A percentile compares a stretch with the other conserved stretches of the same genome.
phyloP scores from a whole-genome alignment of 2,797 vertebrate genomes.

The Poliocrania exsul region DNA sequence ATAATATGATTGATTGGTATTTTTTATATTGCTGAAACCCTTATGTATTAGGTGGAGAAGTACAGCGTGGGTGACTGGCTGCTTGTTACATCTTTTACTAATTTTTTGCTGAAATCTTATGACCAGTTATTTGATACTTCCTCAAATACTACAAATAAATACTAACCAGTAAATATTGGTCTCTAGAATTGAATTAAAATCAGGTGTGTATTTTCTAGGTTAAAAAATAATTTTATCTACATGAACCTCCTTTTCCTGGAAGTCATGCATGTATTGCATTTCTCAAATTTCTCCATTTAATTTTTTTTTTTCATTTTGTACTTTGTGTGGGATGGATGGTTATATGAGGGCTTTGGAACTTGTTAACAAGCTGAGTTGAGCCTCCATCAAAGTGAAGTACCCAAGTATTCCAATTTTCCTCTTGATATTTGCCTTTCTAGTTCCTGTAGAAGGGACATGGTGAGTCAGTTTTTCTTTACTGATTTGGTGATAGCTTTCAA shows the following conservation, averaged over 20 bases:
- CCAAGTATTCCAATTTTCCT: background rate
- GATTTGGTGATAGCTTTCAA: constrained; percentile 4
- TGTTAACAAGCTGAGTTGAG: background rate
- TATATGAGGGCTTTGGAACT: background rate
- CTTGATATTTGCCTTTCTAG: background rate
- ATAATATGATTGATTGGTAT: background rate
- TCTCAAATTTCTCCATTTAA: background rate
- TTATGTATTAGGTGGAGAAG: background rate
- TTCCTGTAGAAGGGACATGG: constrained; percentile 9
- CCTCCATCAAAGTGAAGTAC: background rate
- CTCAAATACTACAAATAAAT: background rate
- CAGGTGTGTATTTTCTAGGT: background rate
- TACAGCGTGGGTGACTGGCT: background rate
- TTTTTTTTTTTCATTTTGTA: background rate
- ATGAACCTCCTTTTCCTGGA: background rate
- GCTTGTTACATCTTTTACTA: background rate
- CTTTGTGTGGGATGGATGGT: background rate
- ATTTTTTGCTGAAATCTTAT: background rate
- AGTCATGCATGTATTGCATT: background rate
- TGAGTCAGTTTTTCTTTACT: constrained; percentile 63
- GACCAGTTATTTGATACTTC: background rate
- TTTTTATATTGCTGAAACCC: background rate
- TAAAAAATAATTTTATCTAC: background rate
- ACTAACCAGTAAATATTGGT: background rate
- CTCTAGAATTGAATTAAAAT: background rate